Evolutionary conservation across 2,797 vertebrate genomes (phyloP).

Genomic region (Perodicticus potto): DNA sequence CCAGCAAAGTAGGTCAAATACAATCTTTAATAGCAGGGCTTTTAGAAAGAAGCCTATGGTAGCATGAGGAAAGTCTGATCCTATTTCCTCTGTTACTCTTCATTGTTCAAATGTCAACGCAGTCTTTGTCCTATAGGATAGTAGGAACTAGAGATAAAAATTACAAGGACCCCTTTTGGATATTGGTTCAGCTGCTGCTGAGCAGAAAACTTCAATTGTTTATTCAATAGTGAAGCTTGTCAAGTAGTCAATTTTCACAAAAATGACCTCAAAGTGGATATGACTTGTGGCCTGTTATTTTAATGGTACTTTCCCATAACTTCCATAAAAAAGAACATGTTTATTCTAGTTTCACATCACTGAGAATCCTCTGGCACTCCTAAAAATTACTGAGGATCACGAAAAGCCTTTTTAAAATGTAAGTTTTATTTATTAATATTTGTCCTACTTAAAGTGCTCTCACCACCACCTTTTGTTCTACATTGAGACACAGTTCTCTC

Average conservation of each 20-base stretch:
- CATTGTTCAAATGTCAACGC: background rate
- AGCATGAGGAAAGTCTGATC: background rate
- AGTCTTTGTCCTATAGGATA: background rate
- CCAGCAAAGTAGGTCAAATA: background rate
- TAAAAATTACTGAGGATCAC: background rate
- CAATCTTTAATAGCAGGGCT: background rate
- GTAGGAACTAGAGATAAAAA: background rate
- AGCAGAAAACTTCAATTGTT: background rate
- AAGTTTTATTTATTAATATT: background rate
- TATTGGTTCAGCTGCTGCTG: background rate
- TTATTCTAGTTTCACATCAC: background rate
- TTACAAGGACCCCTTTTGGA: background rate
- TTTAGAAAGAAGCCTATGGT: background rate
- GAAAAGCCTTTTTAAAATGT: background rate
- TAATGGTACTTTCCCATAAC: background rate
- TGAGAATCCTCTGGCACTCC: background rate
- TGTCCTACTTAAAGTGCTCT: background rate
- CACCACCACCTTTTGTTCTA: background rate
- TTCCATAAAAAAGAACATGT: background rate
- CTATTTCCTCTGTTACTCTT: background rate
- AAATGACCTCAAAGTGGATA: rapidly evolving
- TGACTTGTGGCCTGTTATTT: background rate
- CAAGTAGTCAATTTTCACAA: background rate
- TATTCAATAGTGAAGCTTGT: background rate
- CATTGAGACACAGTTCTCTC: too few relatives aligned